Evolutionary conservation across 2,797 vertebrate species (phyloP), one percentile per base, ranked within the genome.

Genomic region (Characodon lateralis): DNA sequence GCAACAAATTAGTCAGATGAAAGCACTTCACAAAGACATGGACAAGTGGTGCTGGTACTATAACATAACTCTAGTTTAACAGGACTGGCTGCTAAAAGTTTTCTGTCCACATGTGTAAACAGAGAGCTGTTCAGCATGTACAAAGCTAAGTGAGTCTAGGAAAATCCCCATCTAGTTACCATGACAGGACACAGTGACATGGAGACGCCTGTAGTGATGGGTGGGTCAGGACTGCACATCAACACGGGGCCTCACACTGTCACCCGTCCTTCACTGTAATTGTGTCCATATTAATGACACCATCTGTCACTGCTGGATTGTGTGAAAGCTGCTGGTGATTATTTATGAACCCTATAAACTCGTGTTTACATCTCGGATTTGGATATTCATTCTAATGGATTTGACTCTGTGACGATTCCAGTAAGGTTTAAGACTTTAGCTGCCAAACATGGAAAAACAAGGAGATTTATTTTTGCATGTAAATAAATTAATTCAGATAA

Each of bases 231-330:
- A 13, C 46, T 58, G 53, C 63, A 46, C 5, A 46, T 79, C 89
- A 89, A 92, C 82, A 78, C 86, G 69, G 73, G 72, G 31, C 73
- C 82, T 24, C 81, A 65, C 71, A 86, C 85, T 84, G 72, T 83
- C 85, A 74, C 77, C 56, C 79, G 24, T 80, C 68, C 72, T 76
- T 79, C 81, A 74, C 77, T 89, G 78, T 83, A 86, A 91, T 81
- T 83, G 78, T 81, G 78, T 89, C 84, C 71, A 89, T 91, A 90
- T 91, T 86, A 92, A 91, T 91, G 56, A 78, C 65, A 63, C 89
- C 93, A 93, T 93, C 91, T 93, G 94, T 86, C 89, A 72, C 74
- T 53, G 66, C n/a, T 73, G 85, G 88, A 89, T 73, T 80, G 71
- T 43, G 28, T 41, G 0, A 79, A 76, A 76, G 79, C 81, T 55